Conservation (phyloP, 2,113 vertebrate species). For the Cryptomyrus ogoouensis region DNA sequence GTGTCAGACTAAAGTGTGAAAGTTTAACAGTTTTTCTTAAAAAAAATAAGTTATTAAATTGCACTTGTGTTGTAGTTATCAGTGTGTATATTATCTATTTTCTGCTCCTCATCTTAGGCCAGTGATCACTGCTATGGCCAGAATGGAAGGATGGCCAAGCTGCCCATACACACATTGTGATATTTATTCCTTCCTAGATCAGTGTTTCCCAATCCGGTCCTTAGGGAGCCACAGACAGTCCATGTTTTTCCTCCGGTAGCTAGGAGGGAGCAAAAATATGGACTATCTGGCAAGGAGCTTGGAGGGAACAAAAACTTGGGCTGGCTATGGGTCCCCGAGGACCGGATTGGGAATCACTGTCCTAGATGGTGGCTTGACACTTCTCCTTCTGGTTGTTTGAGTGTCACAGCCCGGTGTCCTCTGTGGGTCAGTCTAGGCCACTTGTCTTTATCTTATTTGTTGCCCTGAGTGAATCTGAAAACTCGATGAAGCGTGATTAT, state of each 20-base stretch:
- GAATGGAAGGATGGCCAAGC: neutral
- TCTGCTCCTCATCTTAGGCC: neutral
- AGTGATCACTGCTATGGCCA: neutral
- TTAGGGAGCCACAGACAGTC: neutral
- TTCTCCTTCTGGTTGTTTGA: neutral
- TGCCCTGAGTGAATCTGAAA: neutral
- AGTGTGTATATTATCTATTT: neutral
- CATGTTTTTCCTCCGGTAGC: neutral
- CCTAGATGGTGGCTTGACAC: neutral
- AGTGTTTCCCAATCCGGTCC: neutral
- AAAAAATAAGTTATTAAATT: neutral
- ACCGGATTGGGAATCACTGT: neutral
- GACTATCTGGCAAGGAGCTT: neutral
- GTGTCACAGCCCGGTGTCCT: neutral
- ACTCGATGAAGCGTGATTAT: neutral
- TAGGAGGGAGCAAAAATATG: neutral
- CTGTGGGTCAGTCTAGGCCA: neutral
- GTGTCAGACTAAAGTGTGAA: neutral
- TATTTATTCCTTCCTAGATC: neutral
- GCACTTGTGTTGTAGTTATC: neutral
- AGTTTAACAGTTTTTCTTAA: neutral
- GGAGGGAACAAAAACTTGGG: neutral
- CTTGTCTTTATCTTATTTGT: neutral
- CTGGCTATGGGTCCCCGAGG: neutral
- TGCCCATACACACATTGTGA: neutral